phyloP scores from a whole-genome alignment of 2,113 vertebrate genomes.

The Tyto alba region DNA sequence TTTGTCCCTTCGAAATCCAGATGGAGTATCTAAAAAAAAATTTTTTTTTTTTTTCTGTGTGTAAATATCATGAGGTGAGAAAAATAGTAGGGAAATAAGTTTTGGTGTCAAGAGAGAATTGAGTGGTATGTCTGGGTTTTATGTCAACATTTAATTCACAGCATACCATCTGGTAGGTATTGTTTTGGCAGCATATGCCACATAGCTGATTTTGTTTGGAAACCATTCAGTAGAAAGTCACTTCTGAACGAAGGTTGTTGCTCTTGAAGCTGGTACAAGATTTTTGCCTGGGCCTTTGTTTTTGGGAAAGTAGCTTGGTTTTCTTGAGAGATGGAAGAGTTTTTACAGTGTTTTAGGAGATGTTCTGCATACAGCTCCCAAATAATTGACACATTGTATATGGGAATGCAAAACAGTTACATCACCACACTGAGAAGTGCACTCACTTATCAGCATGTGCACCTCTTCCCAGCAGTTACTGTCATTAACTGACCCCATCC shows the following conservation, averaged over 20 bases:
- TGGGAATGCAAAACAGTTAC: neutral
- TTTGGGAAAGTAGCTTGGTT: neutral
- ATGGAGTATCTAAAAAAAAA: neutral
- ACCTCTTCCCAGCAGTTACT: neutral
- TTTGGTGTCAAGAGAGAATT: neutral
- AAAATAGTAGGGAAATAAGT: neutral
- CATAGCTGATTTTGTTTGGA: conserved; percentile 1
- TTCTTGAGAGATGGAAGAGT: neutral
- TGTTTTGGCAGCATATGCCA: conserved; percentile 37
- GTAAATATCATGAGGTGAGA: neutral
- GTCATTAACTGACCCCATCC: neutral
- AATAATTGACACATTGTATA: neutral
- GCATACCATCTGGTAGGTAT: conserved; percentile 17
- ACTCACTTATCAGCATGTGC: accelerated
- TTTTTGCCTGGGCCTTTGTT: neutral
- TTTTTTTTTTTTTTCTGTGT: neutral
- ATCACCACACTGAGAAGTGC: neutral
- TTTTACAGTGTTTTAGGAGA: neutral
- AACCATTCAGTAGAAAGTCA: neutral
- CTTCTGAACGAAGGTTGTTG: neutral
- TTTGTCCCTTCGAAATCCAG: neutral
- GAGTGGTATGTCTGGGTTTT: neutral
- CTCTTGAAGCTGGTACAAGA: neutral
- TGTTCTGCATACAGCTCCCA: neutral
- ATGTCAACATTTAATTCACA: conserved; percentile 42